A percentile compares a stretch with the other conserved stretches of the same genome.
Evolutionary conservation across 2,113 vertebrate species (phyloP).

Genomic region (Uria aalge): DNA sequence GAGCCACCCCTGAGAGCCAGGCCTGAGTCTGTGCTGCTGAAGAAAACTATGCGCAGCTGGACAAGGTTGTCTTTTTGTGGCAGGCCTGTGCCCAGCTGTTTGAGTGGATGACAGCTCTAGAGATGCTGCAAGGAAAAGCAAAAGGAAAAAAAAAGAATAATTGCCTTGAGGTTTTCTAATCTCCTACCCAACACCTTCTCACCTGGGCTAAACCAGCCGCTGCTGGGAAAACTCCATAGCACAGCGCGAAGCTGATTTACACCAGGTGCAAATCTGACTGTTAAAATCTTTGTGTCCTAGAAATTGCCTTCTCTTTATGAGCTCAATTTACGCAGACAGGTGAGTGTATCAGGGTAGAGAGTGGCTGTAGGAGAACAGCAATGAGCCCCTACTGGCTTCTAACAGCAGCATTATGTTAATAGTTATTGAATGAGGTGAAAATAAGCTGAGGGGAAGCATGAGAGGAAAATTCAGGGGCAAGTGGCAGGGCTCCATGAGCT

Average conservation of each 20-base stretch:
- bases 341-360: background rate
- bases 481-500: background rate
- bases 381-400: slow-evolving; percentile 26
- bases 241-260: background rate
- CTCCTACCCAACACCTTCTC: background rate
- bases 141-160: background rate
- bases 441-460: slow-evolving; percentile 32
- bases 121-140: background rate
- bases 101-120: background rate
- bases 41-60: background rate
- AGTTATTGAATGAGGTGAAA: slow-evolving; percentile 45
- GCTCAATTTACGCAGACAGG: background rate
- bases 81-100: background rate
- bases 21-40: background rate
- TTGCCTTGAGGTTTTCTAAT: background rate
- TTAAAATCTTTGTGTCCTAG: slow-evolving; percentile 3
- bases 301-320: slow-evolving; percentile 22
- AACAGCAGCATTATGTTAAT: slow-evolving; percentile 47
- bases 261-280: background rate
- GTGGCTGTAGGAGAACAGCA: background rate
- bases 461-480: slow-evolving; percentile 39
- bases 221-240: background rate
- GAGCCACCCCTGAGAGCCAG: background rate
- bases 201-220: background rate
- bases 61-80: background rate